Conservation (phyloP, 2,113 vertebrate genomes). For the Gymnobelideus leadbeateri region DNA sequence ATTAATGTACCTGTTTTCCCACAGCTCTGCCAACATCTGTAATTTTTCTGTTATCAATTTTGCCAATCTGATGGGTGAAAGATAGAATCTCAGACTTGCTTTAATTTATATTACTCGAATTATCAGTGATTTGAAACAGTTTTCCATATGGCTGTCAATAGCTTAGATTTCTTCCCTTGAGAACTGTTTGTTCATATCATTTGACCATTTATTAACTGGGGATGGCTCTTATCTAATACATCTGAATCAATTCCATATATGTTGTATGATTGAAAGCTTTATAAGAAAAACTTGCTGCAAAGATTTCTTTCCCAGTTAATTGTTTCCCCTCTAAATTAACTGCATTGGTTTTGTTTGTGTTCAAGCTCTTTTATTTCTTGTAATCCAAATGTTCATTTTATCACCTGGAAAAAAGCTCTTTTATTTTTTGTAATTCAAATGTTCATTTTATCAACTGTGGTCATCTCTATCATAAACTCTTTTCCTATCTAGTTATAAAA, state of each 20-base stretch:
- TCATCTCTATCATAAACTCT: neutral
- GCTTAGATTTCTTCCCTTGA: neutral
- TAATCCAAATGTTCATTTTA: neutral
- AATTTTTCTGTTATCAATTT: neutral
- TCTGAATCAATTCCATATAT: neutral
- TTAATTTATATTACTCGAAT: neutral
- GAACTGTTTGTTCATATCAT: neutral
- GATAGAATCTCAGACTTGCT: neutral
- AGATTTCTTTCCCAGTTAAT: neutral
- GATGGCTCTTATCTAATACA: neutral
- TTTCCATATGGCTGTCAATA: neutral
- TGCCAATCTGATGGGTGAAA: neutral
- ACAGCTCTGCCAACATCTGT: neutral
- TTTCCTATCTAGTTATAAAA: neutral
- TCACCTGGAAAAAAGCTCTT: neutral
- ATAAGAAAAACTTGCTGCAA: neutral
- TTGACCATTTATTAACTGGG: neutral
- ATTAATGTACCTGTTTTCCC: neutral
- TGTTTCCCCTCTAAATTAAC: neutral
- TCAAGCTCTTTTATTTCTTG: neutral
- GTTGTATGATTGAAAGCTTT: neutral
- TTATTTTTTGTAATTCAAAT: neutral
- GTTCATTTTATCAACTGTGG: neutral
- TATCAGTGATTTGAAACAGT: neutral
- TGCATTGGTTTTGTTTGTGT: neutral